Percentiles rank a stretch among this genome's conserved stretches.
phyloP scores from a whole-genome alignment of 30 jellyfish, hydroid and myxozoan species.

The Pseudorhiza aurosa region DNA sequence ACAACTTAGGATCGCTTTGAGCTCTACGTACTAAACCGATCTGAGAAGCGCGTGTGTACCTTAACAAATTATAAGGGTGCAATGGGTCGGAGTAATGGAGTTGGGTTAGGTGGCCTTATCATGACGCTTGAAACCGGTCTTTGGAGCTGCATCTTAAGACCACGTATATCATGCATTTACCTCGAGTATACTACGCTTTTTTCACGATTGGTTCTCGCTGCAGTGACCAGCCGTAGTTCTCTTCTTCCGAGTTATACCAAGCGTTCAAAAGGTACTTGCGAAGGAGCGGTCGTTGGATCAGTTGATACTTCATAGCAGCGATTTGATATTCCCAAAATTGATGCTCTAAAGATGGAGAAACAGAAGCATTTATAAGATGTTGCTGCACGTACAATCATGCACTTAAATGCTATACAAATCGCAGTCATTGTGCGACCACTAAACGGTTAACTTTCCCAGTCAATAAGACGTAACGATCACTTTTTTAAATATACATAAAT shows the following conservation, averaged over 20 bases:
- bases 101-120: too few relatives aligned
- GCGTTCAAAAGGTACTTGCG: constrained; percentile 75
- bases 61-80: too few relatives aligned
- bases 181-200: background rate
- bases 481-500: too few relatives aligned
- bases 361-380: background rate
- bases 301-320: constrained; percentile 82
- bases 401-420: background rate
- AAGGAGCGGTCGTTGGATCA: constrained; percentile 52
- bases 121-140: too few relatives aligned
- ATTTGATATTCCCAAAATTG: constrained; percentile 92
- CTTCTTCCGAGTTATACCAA: constrained; percentile 89
- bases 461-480: too few relatives aligned
- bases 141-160: too few relatives aligned
- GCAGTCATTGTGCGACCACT: background rate
- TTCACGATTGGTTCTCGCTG: constrained; percentile 72
- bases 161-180: too few relatives aligned
- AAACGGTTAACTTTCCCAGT: background rate
- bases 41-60: too few relatives aligned
- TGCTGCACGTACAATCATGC: background rate
- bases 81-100: too few relatives aligned
- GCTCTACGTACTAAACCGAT: too few relatives aligned
- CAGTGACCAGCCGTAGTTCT: constrained; percentile 80
- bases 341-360: constrained; percentile 48
- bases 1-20: too few relatives aligned